A percentile compares a stretch with the other conserved stretches of the same genome.
Conservation (phyloP, 1,140 invertebrate species). For the Drosophila ohnishii region DNA sequence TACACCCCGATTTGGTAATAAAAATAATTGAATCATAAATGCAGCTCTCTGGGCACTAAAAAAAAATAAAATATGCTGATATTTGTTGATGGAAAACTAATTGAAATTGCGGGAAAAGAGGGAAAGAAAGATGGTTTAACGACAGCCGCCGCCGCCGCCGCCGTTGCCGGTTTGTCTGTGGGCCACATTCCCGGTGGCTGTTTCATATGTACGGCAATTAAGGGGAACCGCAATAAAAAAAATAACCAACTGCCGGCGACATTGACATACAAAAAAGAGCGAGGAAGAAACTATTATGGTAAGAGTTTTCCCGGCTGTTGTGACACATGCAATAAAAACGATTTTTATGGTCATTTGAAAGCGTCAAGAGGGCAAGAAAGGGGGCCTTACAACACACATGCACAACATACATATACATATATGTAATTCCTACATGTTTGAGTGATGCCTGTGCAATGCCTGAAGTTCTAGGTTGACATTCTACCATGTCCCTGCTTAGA, state of each 20-base stretch:
- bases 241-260: slow-evolving; percentile 50
- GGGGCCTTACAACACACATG: neutral
- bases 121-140: slow-evolving; percentile 8
- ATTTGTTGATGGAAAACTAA: slow-evolving; percentile 47
- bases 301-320: slow-evolving; percentile 49
- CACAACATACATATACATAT: neutral
- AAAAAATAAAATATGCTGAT: slow-evolving; percentile 47
- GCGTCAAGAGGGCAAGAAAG: slow-evolving; percentile 51
- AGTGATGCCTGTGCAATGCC: slow-evolving; percentile 40
- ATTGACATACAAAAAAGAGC: slow-evolving; percentile 64
- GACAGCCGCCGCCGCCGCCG: slow-evolving; percentile 8
- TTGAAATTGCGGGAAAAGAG: slow-evolving; percentile 40
- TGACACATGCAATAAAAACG: slow-evolving; percentile 67
- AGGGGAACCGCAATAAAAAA: slow-evolving; percentile 55
- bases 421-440: slow-evolving; percentile 1
- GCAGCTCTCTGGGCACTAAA: slow-evolving; percentile 33
- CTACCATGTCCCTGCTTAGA: slow-evolving; percentile 35
- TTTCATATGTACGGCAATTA: slow-evolving; percentile 63
- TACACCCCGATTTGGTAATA: slow-evolving; percentile 40
- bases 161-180: slow-evolving; percentile 27
- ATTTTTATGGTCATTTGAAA: slow-evolving; percentile 74
- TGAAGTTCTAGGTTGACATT: slow-evolving; percentile 57
- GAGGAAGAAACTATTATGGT: slow-evolving; percentile 43
- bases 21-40: slow-evolving; percentile 71
- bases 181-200: slow-evolving; percentile 22